Evolutionary conservation across 2,888 invertebrate genomes (phyloP).

Genomic region (Oligia latruncula): DNA sequence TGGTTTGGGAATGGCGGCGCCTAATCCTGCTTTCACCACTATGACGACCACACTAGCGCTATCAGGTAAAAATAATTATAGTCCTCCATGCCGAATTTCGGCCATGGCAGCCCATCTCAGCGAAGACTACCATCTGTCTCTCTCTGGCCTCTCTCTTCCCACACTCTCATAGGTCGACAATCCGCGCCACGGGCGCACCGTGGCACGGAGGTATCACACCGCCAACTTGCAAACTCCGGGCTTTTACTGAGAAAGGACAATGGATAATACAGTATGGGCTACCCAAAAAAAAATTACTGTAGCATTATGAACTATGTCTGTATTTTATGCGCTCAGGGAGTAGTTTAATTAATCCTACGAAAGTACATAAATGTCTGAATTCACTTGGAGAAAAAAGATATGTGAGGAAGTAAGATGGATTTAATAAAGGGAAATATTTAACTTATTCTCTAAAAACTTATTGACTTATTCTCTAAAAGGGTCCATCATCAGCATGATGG

Average conservation of each 20-base stretch:
- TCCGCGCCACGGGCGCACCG: background rate
- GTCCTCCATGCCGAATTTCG: background rate
- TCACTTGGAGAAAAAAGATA: too few species aligned
- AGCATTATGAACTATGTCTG: too few species aligned
- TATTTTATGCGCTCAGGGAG: too few species aligned
- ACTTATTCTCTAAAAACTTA: too few species aligned
- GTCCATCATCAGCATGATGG: too few species aligned
- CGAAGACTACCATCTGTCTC: background rate
- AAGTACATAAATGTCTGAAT: too few species aligned
- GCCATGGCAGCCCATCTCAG: background rate
- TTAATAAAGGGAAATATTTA: too few species aligned
- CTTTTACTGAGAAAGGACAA: background rate
- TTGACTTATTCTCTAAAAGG: too few species aligned
- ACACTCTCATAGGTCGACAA: background rate
- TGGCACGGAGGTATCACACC: background rate
- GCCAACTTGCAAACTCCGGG: background rate
- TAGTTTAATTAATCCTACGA: too few species aligned
- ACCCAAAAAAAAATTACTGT: too few species aligned
- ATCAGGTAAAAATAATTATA: constrained; percentile 88
- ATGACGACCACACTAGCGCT: constrained; percentile 96
- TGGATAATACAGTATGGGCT: too few species aligned
- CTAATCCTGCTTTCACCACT: constrained; percentile 95
- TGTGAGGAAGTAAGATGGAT: too few species aligned
- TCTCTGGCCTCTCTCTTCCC: background rate
- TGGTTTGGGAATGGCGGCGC: constrained; percentile 93